Conservation (phyloP, 2,888 invertebrate species). For the Smittia aterrima region DNA sequence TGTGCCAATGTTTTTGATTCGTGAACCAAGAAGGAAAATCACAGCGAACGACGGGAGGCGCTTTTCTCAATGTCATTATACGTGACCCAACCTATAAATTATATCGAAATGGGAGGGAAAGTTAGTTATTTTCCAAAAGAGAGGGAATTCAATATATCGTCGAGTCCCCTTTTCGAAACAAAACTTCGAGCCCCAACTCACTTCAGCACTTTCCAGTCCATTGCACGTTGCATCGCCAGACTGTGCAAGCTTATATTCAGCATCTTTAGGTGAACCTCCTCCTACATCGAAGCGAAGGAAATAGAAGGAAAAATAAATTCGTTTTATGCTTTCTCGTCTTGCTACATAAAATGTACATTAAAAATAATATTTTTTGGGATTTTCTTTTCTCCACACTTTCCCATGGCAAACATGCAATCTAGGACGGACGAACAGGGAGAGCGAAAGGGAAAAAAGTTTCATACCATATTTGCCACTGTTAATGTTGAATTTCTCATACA, state of each 20-base stretch:
- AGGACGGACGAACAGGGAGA: neutral
- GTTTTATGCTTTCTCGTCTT: neutral
- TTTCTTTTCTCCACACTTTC: neutral
- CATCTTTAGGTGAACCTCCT: constrained; percentile 57
- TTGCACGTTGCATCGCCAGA: constrained; percentile 93
- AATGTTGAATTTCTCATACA: constrained; percentile 79
- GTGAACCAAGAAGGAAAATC: constrained; percentile 87
- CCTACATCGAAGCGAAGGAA: constrained; percentile 44
- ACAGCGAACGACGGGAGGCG: constrained; percentile 59
- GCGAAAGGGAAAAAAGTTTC: neutral
- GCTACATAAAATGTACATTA: constrained; percentile 26
- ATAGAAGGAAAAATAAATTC: constrained; percentile 31
- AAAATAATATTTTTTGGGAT: constrained; percentile 25
- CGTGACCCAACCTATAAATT: constrained; percentile 52
- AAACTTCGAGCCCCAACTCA: constrained; percentile 46
- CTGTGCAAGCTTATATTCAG: constrained; percentile 82
- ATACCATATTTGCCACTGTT: constrained; percentile 52
- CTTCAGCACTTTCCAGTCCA: constrained; percentile 85
- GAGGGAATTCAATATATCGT: neutral
- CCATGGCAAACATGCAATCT: constrained; percentile 19
- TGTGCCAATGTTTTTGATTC: constrained; percentile 82
- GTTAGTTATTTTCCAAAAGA: neutral
- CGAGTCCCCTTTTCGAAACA: neutral
- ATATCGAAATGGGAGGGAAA: neutral
- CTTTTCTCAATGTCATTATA: constrained; percentile 54